Evolutionary conservation across 2,113 vertebrate genomes (phyloP), one percentile per base, ranked within the genome.

Genomic region (Tragelaphus strepsiceros): DNA sequence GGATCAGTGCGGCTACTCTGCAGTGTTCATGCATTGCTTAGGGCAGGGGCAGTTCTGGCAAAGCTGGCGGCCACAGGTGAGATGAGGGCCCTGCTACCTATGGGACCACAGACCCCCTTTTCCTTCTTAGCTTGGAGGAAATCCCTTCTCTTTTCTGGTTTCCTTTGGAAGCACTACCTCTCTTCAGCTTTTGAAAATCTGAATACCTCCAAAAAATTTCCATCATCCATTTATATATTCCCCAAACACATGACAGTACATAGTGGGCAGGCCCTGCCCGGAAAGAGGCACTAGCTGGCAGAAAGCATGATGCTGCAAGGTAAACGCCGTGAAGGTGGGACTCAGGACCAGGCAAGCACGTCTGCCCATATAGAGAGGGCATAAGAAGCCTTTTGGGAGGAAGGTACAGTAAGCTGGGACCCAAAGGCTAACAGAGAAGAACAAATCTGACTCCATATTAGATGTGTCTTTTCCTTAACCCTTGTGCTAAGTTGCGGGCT

Each of bases 221-320:
- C 78, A 39, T 49, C n/a, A 7, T 15, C 43, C n/a, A 54, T 49
- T 82, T 86, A 53, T n/a, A 56, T 30, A 43, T 21, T 32, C 30
- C 49, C 46, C 67, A 53, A 19, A 64, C 7, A 14, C 32, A 12
- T 51, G 51, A 28, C 2, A 84, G 51, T 2, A 17, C 22, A 54
- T 21, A 21, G 6, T 3, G 0, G n/a, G 77, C 5, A 35, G 56
- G 21, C 12, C 19, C 39, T 16, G 9, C n/a, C 59, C n/a, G 30
- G 46, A 24, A n/a, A 86, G 64, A 13, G 1, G 11, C 46, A 22
- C 8, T 51, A 35, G n/a, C n/a, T n/a, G n/a, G n/a, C n/a, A n/a
- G 26, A 39, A 56, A 74, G 56, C 2, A 35, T 6, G 1, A 5
- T 1, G 14, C 21, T 17, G 7, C 0, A 0, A 56, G 58, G 14